phyloP scores from a whole-genome alignment of 2,113 vertebrate genomes.

The Zosterops pallidus region DNA sequence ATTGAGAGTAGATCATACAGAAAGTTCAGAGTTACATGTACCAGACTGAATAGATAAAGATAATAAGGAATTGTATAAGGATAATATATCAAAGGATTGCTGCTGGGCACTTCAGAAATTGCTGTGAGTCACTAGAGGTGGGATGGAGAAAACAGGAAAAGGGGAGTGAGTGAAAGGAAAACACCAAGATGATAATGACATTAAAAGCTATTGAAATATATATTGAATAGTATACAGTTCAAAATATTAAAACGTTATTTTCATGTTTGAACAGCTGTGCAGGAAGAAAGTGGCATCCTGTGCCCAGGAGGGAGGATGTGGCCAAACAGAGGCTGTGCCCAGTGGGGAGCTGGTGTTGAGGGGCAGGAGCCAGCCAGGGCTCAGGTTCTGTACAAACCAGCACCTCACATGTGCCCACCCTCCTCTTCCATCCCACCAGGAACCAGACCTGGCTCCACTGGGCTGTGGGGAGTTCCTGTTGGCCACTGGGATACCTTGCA shows the following conservation, averaged over 20 bases:
- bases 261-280: not conserved
- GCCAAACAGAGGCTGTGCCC: not conserved
- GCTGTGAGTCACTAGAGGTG: not conserved
- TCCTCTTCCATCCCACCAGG: not conserved
- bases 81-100: not conserved
- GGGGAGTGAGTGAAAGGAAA: not conserved
- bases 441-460: not conserved
- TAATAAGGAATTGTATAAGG: not conserved
- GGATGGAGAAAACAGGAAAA: not conserved
- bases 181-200: not conserved
- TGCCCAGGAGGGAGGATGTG: not conserved
- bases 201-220: not conserved
- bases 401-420: not conserved
- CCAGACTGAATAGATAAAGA: not conserved
- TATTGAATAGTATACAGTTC: not conserved
- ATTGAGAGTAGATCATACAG: not conserved
- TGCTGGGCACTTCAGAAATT: not conserved
- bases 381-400: not conserved
- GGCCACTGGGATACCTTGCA: not conserved
- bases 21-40: not conserved
- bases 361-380: not conserved
- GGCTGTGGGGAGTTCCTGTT: not conserved
- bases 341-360: not conserved
- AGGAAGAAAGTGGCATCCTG: not conserved
- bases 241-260: not conserved